Conservation (phyloP, 2,113 vertebrate species). For the Bufo bufo region DNA sequence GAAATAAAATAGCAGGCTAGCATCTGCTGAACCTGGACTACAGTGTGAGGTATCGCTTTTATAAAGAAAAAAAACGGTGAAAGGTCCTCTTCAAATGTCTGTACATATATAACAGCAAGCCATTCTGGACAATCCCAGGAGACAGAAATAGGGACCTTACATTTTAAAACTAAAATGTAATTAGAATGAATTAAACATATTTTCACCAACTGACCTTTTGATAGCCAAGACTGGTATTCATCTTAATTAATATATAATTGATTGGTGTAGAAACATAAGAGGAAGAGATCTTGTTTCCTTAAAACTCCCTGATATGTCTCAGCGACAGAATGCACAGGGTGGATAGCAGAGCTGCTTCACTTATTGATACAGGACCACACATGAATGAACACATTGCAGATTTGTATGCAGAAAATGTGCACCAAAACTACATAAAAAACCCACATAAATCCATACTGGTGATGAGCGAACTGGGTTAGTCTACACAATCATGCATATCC, state of each 20-base stretch:
- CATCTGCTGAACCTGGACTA: too few relatives aligned
- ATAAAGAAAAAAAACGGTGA: neutral
- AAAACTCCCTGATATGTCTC: too few relatives aligned
- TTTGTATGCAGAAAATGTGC: too few relatives aligned
- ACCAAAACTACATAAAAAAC: too few relatives aligned
- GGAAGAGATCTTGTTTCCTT: neutral
- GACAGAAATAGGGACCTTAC: neutral
- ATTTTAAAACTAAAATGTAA: neutral
- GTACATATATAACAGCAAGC: neutral
- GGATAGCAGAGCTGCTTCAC: neutral
- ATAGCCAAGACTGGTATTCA: neutral
- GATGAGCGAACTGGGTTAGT: too few relatives aligned
- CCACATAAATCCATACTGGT: too few relatives aligned
- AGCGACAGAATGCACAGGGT: neutral
- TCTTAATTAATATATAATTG: neutral
- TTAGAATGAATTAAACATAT: neutral
- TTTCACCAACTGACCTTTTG: neutral
- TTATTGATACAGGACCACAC: neutral
- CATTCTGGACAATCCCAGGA: neutral
- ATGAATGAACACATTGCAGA: too few relatives aligned
- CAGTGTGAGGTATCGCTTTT: too few relatives aligned
- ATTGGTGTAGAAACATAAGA: neutral
- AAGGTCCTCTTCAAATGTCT: neutral
- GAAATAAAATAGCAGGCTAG: too few relatives aligned
- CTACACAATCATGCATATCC: too few relatives aligned